These are phyloP conservation scores for Drosophila kurseongensis DNA, from an alignment of 1,140 invertebrate genomes.

Conservation along the genomic window DNA sequence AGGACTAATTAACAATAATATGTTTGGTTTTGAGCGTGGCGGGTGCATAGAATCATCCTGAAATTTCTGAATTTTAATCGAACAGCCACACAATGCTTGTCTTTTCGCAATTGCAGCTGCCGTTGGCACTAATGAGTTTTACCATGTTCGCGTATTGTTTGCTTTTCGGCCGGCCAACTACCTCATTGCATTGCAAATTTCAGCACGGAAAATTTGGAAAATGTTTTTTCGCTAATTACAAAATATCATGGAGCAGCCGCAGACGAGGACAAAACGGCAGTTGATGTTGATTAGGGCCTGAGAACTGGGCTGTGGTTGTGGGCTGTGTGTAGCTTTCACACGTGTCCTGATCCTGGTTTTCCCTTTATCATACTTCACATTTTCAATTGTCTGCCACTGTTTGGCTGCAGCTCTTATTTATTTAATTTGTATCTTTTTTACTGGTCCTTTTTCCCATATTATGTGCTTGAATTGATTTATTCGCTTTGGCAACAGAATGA, in stretches of 20 bases:
- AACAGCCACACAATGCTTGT: conserved; percentile 14
- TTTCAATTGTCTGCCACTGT: conserved; percentile 28
- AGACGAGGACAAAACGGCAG: conserved; percentile 39
- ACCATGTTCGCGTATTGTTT: conserved; percentile 71
- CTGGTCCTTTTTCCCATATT: conserved; percentile 3
- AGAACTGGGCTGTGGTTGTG: conserved; percentile 10
- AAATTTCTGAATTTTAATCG: conserved; percentile 13
- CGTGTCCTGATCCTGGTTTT: neutral
- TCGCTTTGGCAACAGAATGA: neutral
- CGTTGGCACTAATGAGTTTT: conserved; percentile 76
- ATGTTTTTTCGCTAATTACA: conserved; percentile 71
- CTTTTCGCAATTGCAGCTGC: conserved; percentile 30
- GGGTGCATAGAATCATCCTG: conserved; percentile 3
- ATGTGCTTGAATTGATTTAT: conserved; percentile 35
- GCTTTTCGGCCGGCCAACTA: conserved; percentile 20
- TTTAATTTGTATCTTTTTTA: neutral
- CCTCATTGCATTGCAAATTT: conserved; percentile 46
- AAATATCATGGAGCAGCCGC: conserved; percentile 54
- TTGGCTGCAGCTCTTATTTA: conserved; percentile 13
- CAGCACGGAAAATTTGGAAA: conserved; percentile 33
- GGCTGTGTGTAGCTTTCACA: conserved; percentile 1
- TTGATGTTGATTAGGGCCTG: conserved; percentile 68
- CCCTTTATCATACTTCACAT: neutral
- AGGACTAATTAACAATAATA: conserved; percentile 61
- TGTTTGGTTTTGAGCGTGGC: conserved; percentile 23